Base-by-base conservation (phyloP, 1,140 invertebrate genomes). In the Teleogryllus occipitalis region DNA sequence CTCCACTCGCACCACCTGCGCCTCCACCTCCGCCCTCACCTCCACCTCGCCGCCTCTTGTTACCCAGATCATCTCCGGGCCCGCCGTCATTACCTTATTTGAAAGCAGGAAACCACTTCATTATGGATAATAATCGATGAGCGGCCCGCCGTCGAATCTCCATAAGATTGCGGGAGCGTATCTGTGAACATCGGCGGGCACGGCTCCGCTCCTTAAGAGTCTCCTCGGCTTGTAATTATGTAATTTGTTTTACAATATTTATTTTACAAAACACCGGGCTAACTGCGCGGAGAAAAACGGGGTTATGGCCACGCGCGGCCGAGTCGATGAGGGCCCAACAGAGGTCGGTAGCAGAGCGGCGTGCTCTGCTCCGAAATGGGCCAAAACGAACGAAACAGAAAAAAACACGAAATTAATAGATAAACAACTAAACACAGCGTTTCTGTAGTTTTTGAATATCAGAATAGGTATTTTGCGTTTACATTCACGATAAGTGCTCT, bases 181-280 rank as follows among this genome's bases (percentile, higher is more conserved):
- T 65, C 54, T 65, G 54, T 65, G 54, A 65, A 65, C 54, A 65
- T 65, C 54, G 54, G 10, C 10, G 54, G 54, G 54, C 18, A 10
- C 54, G 54, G 54, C 54, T 65, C 54, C 54, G 18, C 54, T 65
- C 18, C 54, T 65, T 65, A 65, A 65, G 1, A 39, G 54, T 65
- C 54, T 65, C 54, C 54, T 65, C 54, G 54, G 54, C 54, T 65
- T 65, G 54, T 65, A 65, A 65, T 65, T 65, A 65, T 65, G 54
- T 65, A 65, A 65, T 65, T 65, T 65, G 54, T 65, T 65, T 65
- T 65, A 65, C 54, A 65, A 65, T 65, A 65, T 65, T 65, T 65
- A 65, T 65, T 65, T 65, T 65, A 65, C 54, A 65, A 65, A 65
- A 65, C 54, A 65, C 54, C 54, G 54, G 54, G 54, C 10, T 65